Evolutionary conservation across 1,140 invertebrate genomes (phyloP), one percentile per base, ranked within the genome.

Genomic region (Galleria mellonella): DNA sequence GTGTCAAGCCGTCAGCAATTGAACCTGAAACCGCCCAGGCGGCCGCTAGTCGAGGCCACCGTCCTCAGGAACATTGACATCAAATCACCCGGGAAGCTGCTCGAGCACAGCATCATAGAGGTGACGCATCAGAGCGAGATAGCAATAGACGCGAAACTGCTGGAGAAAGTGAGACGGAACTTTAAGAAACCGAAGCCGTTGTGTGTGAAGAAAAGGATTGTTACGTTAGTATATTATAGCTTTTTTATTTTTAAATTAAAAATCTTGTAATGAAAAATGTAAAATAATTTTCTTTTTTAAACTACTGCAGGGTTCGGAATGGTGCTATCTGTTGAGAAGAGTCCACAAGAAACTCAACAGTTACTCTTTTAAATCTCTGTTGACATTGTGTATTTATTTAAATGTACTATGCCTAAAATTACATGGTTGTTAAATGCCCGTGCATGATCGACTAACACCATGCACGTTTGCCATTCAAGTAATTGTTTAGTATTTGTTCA

Each of bases 151-250:
- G 9, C 47, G 0, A 40, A 32, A 0, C 11, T 72, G 0, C 14
- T 77, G 0, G 52, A 65, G 1, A 37, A 48, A 9, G 36, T 75
- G 30, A 45, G 53, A 12, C 32, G 47, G n/a, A 62, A 43, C 23
- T 62, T 77, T 0, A 60, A 33, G 17, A 73, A 66, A 23, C 76
- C 76, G 0, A 65, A 55, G 23, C 76, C 76, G 0, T 39, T 76
- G 43, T 35, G 51, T 17, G 68, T 40, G 1, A 75, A 74, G 40
- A 68, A 41, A 43, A 75, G 51, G 32, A 69, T 77, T 52, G 53
- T 77, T 7, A 55, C 61, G 75, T 79, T 11, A 71, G 64, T 74
- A 13, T 23, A 30, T n/a, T n/a, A n/a, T n/a, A n/a, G 9, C 40
- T 14, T 39, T 10, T 9, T 32, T 27, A 9, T 32, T 39, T 13